phyloP scores from a whole-genome alignment of 2,888 invertebrate genomes.

The Myopa testacea region DNA sequence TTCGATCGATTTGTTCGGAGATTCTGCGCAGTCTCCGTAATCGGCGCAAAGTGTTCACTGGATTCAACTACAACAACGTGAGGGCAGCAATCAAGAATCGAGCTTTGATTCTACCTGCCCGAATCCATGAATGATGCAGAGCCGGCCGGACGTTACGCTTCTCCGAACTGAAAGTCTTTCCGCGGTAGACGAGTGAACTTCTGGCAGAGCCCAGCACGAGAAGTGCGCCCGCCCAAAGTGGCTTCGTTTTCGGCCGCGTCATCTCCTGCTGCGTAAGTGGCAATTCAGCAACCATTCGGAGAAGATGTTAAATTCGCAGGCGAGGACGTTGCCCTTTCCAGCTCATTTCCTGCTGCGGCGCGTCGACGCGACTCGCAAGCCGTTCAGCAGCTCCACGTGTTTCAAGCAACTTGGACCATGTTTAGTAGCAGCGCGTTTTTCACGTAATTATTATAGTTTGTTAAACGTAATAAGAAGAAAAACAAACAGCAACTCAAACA shows the following conservation, averaged over 20 bases:
- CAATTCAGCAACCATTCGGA: constrained; percentile 19
- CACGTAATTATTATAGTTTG: not conserved
- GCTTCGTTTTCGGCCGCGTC: constrained; percentile 10
- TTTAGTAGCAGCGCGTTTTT: not conserved
- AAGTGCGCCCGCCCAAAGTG: not conserved
- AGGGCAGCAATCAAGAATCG: too few species aligned
- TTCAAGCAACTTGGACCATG: not conserved
- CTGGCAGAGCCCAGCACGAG: not conserved
- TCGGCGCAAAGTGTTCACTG: too few species aligned
- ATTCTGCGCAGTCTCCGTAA: too few species aligned
- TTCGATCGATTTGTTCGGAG: too few species aligned
- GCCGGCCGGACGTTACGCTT: not conserved
- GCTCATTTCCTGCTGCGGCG: too few species aligned
- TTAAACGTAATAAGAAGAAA: not conserved
- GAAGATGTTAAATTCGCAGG: not conserved
- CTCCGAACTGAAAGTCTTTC: too few species aligned
- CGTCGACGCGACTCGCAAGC: not conserved
- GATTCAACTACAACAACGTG: not conserved
- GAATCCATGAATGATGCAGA: constrained; percentile 14
- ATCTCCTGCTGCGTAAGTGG: not conserved
- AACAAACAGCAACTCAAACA: not conserved
- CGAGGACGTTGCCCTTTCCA: constrained; percentile 28
- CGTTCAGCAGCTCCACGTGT: constrained; percentile 2
- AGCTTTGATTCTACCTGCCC: not conserved
- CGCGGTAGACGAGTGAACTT: too few species aligned